Evolutionary conservation across 2,888 invertebrate genomes (phyloP).

Genomic region (Cyclophora albipunctata): DNA sequence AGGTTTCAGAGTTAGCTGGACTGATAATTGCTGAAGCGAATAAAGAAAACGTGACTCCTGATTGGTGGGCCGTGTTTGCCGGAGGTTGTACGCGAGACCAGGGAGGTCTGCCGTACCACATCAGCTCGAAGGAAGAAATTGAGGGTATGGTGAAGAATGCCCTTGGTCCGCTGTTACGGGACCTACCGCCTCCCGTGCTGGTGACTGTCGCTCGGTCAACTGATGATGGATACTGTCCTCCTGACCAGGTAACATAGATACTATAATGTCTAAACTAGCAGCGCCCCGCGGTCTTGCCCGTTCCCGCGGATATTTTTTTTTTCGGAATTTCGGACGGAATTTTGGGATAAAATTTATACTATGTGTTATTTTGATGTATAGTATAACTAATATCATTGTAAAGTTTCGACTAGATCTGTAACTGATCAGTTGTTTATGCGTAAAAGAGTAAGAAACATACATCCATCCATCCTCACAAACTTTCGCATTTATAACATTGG

Average conservation of each 20-base stretch:
- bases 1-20: slow-evolving; percentile 67
- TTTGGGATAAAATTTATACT: no score
- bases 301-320: no score
- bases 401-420: no score
- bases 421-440: no score
- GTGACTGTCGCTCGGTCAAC: slow-evolving; percentile 90
- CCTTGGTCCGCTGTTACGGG: slow-evolving; percentile 75
- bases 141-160: slow-evolving; percentile 73
- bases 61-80: slow-evolving; percentile 88
- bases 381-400: no score
- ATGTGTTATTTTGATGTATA: no score
- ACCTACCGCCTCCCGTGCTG: slow-evolving; percentile 76
- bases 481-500: no score
- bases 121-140: slow-evolving; percentile 82
- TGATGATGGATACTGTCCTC: slow-evolving; percentile 92
- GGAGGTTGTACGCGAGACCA: slow-evolving; percentile 93
- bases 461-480: no score
- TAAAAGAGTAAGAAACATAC: no score
- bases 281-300: no score
- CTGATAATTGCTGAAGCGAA: slow-evolving; percentile 60
- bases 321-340: no score
- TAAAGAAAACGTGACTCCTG: slow-evolving; percentile 78
- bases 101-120: slow-evolving; percentile 88
- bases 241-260: slow-evolving; percentile 73
- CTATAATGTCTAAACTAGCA: background rate